These are phyloP conservation scores for Papilio gigon DNA, from an alignment of 2,888 invertebrate species.

Conservation along the genomic window DNA sequence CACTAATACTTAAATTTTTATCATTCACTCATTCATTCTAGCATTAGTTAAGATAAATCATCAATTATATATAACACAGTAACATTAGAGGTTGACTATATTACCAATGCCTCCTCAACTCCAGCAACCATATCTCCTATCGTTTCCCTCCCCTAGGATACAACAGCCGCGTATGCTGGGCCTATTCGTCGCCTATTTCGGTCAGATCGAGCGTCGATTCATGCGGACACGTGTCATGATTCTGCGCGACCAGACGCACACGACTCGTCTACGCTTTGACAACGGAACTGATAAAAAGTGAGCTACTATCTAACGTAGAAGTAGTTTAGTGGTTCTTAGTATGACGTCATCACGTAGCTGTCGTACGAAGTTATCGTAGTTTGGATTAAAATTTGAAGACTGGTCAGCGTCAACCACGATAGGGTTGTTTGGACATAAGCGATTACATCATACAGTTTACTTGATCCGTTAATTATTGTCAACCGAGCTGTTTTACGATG, in stretches of 20 bases:
- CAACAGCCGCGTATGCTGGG: slow-evolving; percentile 85
- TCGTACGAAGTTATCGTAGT: background rate
- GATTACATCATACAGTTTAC: background rate
- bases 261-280: slow-evolving; percentile 40
- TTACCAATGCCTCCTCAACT: background rate
- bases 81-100: background rate
- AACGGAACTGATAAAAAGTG: slow-evolving; percentile 51
- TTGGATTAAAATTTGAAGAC: background rate
- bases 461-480: background rate
- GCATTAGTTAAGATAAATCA: background rate
- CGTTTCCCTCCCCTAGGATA: slow-evolving; percentile 74
- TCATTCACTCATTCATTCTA: too few relatives aligned
- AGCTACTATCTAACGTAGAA: slow-evolving; percentile 40
- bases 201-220: slow-evolving; percentile 48
- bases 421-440: background rate
- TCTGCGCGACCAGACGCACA: slow-evolving; percentile 51
- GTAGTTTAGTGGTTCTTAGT: background rate
- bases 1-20: too few relatives aligned
- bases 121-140: background rate
- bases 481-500: background rate
- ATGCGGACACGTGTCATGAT: slow-evolving; percentile 54
- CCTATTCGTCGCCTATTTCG: slow-evolving; percentile 82
- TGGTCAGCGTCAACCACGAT: background rate
- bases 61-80: background rate
- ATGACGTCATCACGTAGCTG: background rate